A percentile compares a stretch with the other conserved stretches of the same genome.
Evolutionary conservation across 2,113 vertebrate genomes (phyloP).

Genomic region (Sinocyclocheilus anophthalmus): DNA sequence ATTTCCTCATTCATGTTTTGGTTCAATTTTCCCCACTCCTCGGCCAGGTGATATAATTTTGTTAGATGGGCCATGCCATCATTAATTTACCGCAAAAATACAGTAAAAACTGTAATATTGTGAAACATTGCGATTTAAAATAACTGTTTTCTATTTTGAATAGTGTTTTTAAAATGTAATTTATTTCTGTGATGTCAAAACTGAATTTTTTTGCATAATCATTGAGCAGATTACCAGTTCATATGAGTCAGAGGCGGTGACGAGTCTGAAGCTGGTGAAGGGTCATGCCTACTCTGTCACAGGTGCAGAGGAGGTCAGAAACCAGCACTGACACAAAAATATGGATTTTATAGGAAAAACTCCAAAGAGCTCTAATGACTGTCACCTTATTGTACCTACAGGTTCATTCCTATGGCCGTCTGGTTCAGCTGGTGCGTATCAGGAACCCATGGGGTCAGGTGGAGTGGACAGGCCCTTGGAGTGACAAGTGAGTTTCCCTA

Average conservation of each 20-base stretch:
- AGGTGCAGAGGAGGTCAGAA: slow-evolving; percentile 52
- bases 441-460: slow-evolving; percentile 72
- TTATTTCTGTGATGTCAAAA: no score
- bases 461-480: slow-evolving; percentile 72
- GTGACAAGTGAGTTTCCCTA: slow-evolving; percentile 62
- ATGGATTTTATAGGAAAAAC: neutral
- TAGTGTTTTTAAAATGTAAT: no score
- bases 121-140: no score
- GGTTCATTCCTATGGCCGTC: slow-evolving; percentile 40
- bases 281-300: slow-evolving; percentile 64
- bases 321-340: neutral
- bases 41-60: no score
- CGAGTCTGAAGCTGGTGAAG: slow-evolving; percentile 44
- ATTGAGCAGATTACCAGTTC: slow-evolving; percentile 6
- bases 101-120: no score
- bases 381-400: neutral
- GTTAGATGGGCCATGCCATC: no score
- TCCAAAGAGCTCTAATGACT: neutral
- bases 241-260: neutral
- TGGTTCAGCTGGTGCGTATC: slow-evolving; percentile 59
- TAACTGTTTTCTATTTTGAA: no score
- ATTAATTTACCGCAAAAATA: no score
- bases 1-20: no score
- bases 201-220: neutral
- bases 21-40: no score